Base-by-base conservation (phyloP, 2,113 vertebrate species). In the Grus americana region DNA sequence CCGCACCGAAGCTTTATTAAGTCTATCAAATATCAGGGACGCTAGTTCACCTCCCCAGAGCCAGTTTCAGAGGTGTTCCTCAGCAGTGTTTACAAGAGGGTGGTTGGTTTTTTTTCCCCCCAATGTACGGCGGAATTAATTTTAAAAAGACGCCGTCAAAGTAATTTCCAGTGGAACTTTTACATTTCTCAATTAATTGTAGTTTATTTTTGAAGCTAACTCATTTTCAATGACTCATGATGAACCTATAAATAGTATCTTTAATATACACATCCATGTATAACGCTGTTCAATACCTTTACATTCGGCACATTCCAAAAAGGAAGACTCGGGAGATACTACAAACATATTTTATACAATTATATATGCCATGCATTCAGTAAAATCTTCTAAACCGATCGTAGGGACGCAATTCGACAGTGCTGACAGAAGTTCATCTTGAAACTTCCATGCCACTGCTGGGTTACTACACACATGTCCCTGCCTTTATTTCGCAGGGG, bases 401-500 rank as follows among this genome's bases (percentile, higher is more conserved):
- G 29, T 3, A 47, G 42, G 38, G 50, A 54, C 4, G 8, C 1
- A 7, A 16, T 49, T 88, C 49, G 46, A 16, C 27, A 66, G n/a
- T 29, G 52, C 10, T 95, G 79, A 67, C 19, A 47, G 65, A 79
- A 68, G 58, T 84, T 93, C 19, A n/a, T 88, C 66, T 63, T 38
- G 36, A 76, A 90, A 82, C 34, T 26, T 72, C 61, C 24, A 17
- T 21, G 38, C 49, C 3, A 2, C 29, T 80, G 30, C 59, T 92
- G 78, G 84, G 70, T 46, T 81, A 27, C 44, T 76, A 5, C 63
- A 57, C 6, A 36, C 61, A 40, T 47, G 95, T 84, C 79, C 88
- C 52, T 73, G 91, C 79, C 95, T 95, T 97, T 96, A 93, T 95
- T 97, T 95, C 75, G 61, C 0, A 34, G 73, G 79, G 67, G 70